Percentiles rank a stretch among this genome's conserved stretches.
These are phyloP conservation scores for Ctenicera cuprea DNA, from an alignment of 2,888 invertebrate species.

Conservation along the genomic window DNA sequence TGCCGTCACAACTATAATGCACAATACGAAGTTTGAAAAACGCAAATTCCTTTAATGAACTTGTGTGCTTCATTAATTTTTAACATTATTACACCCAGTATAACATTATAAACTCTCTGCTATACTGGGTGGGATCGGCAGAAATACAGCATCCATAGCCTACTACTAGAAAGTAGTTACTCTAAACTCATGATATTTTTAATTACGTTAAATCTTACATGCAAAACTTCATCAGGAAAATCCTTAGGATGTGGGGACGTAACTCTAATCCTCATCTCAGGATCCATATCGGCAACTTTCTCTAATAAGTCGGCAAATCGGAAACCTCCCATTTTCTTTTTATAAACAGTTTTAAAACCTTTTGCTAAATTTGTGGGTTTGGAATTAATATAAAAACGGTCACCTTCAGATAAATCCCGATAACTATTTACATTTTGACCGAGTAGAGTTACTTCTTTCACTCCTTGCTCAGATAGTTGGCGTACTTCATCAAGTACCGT, in stretches of 20 bases:
- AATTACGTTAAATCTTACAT: too few species aligned
- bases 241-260: slow-evolving; percentile 99
- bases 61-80: too few species aligned
- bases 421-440: slow-evolving; percentile 99
- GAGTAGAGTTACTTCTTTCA: slow-evolving; percentile 79
- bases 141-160: too few species aligned
- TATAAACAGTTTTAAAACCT: slow-evolving; percentile 95
- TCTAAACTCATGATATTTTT: too few species aligned
- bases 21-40: too few species aligned
- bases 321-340: slow-evolving; percentile 86
- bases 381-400: slow-evolving; percentile 51
- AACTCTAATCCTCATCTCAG: slow-evolving; percentile 93
- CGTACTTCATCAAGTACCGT: slow-evolving; percentile 90
- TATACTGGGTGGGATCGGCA: too few species aligned
- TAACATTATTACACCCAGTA: too few species aligned
- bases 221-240: slow-evolving; percentile 92
- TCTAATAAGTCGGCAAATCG: slow-evolving; percentile 92
- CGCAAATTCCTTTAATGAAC: too few species aligned
- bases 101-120: too few species aligned
- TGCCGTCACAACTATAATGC: too few species aligned
- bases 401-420: slow-evolving; percentile 80
- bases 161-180: too few species aligned
- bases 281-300: slow-evolving; percentile 86
- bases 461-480: slow-evolving; percentile 85
- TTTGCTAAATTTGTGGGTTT: slow-evolving; percentile 76